These are phyloP conservation scores for Lydus trimaculatus DNA, from an alignment of 2,888 invertebrate genomes.

Conservation along the genomic window DNA sequence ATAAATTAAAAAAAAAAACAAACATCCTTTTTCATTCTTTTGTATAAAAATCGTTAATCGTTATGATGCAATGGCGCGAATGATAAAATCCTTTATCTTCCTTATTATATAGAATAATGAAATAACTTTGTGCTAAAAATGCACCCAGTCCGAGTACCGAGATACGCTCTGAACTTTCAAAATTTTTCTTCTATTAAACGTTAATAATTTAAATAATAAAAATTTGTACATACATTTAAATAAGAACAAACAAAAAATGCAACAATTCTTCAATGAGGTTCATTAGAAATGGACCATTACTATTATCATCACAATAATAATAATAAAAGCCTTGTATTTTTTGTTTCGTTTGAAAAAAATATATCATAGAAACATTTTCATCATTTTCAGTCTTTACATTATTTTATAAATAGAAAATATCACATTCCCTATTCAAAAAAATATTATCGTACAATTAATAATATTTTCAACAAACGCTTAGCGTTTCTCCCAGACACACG, in stretches of 20 bases:
- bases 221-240: constrained; percentile 14
- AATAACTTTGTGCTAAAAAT: constrained; percentile 54
- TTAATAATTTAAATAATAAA: constrained; percentile 8
- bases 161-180: constrained; percentile 52
- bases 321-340: constrained; percentile 19
- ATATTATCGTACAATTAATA: constrained; percentile 29
- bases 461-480: constrained; percentile 34
- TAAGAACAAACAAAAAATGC: constrained; percentile 25
- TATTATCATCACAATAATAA: constrained; percentile 16
- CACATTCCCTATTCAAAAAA: constrained; percentile 57
- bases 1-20: too few species aligned
- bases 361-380: constrained; percentile 58
- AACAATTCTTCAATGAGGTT: constrained; percentile 31
- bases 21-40: constrained; percentile 3
- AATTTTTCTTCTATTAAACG: neutral
- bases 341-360: constrained; percentile 52
- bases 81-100: constrained; percentile 51
- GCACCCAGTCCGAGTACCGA: constrained; percentile 57
- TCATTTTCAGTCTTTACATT: constrained; percentile 62
- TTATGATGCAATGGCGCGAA: constrained; percentile 58
- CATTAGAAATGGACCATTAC: constrained; percentile 19
- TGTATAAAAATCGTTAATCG: constrained; percentile 53
- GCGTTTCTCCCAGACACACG: constrained; percentile 57
- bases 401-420: constrained; percentile 59
- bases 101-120: constrained; percentile 53